These are phyloP conservation scores for Trachemys scripta DNA, from an alignment of 2,113 vertebrate species.

Conservation along the genomic window DNA sequence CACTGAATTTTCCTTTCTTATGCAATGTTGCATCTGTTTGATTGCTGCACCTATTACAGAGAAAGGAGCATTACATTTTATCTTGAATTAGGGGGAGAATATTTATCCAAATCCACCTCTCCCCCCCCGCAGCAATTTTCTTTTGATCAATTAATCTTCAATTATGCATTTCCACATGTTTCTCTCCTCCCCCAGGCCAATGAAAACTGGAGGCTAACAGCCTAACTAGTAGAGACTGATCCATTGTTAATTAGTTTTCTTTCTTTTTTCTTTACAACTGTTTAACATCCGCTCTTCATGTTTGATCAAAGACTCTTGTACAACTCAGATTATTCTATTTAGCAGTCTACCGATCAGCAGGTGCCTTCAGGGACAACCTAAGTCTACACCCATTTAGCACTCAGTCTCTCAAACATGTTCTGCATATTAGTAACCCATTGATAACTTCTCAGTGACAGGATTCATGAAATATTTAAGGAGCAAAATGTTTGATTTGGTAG, in stretches of 20 bases:
- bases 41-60: not conserved
- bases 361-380: not conserved
- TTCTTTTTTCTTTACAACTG: not conserved
- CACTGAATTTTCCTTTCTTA: fast-evolving
- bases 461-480: conserved; percentile 23
- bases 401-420: not conserved
- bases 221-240: not conserved
- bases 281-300: not conserved
- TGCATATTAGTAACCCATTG: fast-evolving
- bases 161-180: not conserved
- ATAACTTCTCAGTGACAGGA: not conserved
- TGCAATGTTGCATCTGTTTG: fast-evolving
- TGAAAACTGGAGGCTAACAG: not conserved
- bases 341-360: conserved; percentile 1
- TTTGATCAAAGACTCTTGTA: conserved; percentile 27
- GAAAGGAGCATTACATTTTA: not conserved
- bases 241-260: not conserved
- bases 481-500: not conserved
- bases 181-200: not conserved
- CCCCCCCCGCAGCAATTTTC: not conserved
- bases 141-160: not conserved
- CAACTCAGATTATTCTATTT: not conserved
- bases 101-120: not conserved
- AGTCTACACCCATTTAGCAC: not conserved
- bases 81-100: not conserved